Base-by-base conservation (phyloP, 2,113 vertebrate species). In the Mixornis gularis region DNA sequence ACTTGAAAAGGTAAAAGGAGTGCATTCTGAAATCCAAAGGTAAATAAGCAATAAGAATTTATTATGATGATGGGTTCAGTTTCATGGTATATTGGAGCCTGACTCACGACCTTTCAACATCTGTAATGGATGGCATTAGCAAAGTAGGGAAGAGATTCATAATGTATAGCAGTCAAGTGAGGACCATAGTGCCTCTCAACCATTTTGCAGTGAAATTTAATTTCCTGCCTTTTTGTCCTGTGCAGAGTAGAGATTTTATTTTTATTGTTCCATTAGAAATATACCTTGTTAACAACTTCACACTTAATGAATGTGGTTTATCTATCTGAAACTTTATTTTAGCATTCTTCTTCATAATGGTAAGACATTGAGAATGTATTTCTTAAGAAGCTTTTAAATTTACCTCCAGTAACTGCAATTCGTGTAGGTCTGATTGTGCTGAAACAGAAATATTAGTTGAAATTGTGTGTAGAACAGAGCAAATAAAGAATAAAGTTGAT, bases 21-120 rank as follows among this genome's bases (percentile, higher is more conserved):
- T 58, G 44, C 72, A 88, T 94, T 90, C 53, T 7, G 13, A 94
- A 88, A 90, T 88, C 48, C 58, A 68, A 92, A 91, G 68, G 40
- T 64, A 95, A 94, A 83, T 59, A 92, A 81, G 58, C 73, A 87
- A 30, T 84, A 68, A 58, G 78, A 74, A 69, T 27, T 68, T 64
- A 19, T 71, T 43, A 59, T 53, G 40, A 71, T 88, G 21, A 32
- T 78, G 60, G 26, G 43, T 89, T 80, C 36, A 16, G 26, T 74
- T 91, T 80, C 77, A 68, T 49, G 44, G 6, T 71, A 43, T 52
- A 46, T 74, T 86, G 65, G 27, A 80, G 40, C 16, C 49, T 92
- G n/a, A 89, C 60, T 95, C 63, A 65, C 53, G 70, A 62, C 36
- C 78, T 92, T 60, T 86, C 83, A 86, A 43, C 63, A 44, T 60